These are phyloP conservation scores for Molorchus minor DNA, from an alignment of 2,888 invertebrate genomes.

Conservation along the genomic window DNA sequence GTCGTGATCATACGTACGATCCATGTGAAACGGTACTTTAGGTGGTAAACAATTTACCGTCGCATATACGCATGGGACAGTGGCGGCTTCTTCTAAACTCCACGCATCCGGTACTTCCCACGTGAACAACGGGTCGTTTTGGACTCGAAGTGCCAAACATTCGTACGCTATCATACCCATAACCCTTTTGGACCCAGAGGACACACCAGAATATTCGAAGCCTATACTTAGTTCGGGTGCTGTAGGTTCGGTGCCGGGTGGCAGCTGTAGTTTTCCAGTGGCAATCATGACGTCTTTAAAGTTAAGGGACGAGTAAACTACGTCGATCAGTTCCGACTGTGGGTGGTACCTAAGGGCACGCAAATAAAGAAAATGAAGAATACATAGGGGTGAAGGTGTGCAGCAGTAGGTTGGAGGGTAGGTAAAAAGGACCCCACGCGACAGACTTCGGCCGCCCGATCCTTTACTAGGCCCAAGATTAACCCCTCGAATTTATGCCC, in stretches of 20 bases:
- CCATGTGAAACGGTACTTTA: conserved; percentile 52
- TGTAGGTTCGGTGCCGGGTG: conserved; percentile 86
- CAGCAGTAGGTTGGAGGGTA: too few species aligned
- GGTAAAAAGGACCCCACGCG: too few species aligned
- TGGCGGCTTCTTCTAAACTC: conserved; percentile 72
- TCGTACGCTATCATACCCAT: conserved; percentile 62
- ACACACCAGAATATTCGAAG: conserved; percentile 77
- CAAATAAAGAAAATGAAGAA: conserved; percentile 5
- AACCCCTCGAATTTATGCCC: too few species aligned
- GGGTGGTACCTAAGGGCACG: conserved; percentile 25
- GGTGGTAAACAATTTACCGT: conserved; percentile 58
- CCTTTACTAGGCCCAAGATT: too few species aligned
- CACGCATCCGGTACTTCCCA: conserved; percentile 67
- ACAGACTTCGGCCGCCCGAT: too few species aligned
- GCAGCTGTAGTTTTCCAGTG: conserved; percentile 90
- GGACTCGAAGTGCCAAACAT: conserved; percentile 60
- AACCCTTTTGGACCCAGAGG: conserved; percentile 55
- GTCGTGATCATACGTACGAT: too few species aligned
- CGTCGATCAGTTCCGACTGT: conserved; percentile 29
- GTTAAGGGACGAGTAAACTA: conserved; percentile 91
- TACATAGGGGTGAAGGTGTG: conserved; percentile 1
- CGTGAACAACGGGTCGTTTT: conserved; percentile 62
- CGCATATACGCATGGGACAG: conserved; percentile 72
- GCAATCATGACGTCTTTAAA: conserved; percentile 97
- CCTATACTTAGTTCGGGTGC: conserved; percentile 88